Evolutionary conservation across 2,797 vertebrate species (phyloP).

Genomic region (Pyrocephalus nanus): DNA sequence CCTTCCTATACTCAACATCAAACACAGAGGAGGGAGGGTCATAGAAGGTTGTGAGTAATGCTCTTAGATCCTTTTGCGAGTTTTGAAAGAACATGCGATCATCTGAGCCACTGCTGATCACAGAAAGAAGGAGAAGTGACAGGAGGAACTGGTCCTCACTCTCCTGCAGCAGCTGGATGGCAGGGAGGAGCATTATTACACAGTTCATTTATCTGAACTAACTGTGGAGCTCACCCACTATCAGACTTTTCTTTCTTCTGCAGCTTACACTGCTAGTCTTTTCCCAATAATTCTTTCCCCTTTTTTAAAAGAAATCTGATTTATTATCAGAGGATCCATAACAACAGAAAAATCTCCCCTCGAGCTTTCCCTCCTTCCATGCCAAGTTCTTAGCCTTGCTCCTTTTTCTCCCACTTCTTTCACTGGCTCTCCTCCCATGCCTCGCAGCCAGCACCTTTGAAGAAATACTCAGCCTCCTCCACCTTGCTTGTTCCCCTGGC

Average conservation of each 20-base stretch:
- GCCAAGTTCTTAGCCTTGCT: conserved; percentile 26
- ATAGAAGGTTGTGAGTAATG: background rate
- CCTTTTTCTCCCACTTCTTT: background rate
- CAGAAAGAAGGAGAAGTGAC: background rate
- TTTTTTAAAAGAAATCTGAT: background rate
- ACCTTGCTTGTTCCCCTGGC: background rate
- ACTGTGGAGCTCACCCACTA: background rate
- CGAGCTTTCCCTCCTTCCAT: background rate
- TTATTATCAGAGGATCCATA: conserved; percentile 42
- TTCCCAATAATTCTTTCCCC: background rate
- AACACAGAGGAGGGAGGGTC: background rate
- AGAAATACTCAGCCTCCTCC: conserved; percentile 15
- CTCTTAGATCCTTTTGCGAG: background rate
- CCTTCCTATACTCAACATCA: background rate
- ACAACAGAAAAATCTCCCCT: conserved; percentile 47
- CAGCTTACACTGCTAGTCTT: background rate
- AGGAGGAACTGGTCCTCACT: background rate
- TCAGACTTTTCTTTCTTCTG: background rate
- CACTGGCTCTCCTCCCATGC: conserved; percentile 47
- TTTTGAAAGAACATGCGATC: background rate
- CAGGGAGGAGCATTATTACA: background rate
- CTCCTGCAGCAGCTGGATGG: background rate
- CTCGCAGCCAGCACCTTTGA: conserved; percentile 52
- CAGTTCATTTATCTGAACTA: background rate
- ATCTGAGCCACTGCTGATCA: background rate